Percentiles rank a stretch among this genome's conserved stretches.
Evolutionary conservation across 2,113 vertebrate species (phyloP).

Genomic region (Protobothrops mucrosquamatus): DNA sequence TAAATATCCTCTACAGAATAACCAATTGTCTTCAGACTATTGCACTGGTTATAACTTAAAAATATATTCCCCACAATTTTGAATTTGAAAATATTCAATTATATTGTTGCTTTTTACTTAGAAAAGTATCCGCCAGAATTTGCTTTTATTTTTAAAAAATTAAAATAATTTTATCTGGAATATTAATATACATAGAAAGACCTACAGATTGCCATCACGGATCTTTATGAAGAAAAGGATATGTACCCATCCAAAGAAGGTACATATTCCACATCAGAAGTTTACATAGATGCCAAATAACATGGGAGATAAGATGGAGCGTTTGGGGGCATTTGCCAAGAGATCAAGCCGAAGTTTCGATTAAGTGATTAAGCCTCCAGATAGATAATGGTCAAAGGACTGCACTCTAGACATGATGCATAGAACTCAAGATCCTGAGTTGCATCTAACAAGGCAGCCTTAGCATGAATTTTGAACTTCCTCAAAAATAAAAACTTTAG

Average conservation of each 20-base stretch:
- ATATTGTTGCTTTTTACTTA: slow-evolving; percentile 37
- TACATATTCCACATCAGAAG: background rate
- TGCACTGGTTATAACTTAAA: slow-evolving; percentile 58
- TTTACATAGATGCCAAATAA: background rate
- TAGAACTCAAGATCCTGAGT: background rate
- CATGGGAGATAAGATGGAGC: background rate
- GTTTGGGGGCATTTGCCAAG: background rate
- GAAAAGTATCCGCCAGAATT: slow-evolving; percentile 28
- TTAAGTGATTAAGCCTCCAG: background rate
- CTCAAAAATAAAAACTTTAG: background rate
- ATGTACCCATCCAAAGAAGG: background rate
- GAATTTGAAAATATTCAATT: slow-evolving; percentile 37
- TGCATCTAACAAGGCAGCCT: background rate
- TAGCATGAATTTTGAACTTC: background rate
- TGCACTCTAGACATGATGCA: background rate
- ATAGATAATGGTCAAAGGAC: background rate
- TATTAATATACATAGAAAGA: background rate
- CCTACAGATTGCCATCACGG: background rate
- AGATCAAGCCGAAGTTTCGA: background rate
- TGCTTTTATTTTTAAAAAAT: slow-evolving; percentile 14
- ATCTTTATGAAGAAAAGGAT: background rate
- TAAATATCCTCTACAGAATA: slow-evolving; percentile 57
- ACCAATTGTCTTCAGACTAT: slow-evolving; percentile 56
- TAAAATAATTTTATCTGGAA: slow-evolving; percentile 17
- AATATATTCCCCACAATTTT: slow-evolving; percentile 41